Percentiles rank a stretch among this genome's conserved stretches.
These are phyloP conservation scores for Trissolcus japonicus DNA, from an alignment of 2,888 invertebrate species.

Conservation along the genomic window DNA sequence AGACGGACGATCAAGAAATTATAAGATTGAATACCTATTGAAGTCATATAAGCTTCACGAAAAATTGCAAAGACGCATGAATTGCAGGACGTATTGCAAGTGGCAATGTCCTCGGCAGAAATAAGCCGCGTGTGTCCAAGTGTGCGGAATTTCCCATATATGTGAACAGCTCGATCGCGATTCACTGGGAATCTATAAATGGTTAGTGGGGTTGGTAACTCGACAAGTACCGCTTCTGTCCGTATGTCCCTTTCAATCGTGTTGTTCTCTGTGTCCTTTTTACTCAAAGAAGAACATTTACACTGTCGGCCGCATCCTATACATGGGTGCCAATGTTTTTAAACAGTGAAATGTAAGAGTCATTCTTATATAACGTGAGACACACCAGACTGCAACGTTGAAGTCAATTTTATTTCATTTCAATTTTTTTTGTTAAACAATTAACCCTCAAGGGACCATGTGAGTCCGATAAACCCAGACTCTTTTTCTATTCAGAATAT, in stretches of 20 bases:
- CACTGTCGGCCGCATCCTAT: conserved; percentile 32
- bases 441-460: too few species aligned
- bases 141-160: conserved; percentile 65
- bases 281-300: conserved; percentile 43
- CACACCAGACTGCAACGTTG: too few species aligned
- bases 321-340: conserved; percentile 28
- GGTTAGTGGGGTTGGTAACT: conserved; percentile 58
- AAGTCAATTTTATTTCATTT: too few species aligned
- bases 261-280: conserved; percentile 51
- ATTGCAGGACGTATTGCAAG: conserved; percentile 58
- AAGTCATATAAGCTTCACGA: conserved; percentile 36
- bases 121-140: conserved; percentile 57
- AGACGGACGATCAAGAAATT: conserved; percentile 22
- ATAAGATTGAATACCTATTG: conserved; percentile 40
- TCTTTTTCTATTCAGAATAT: too few species aligned
- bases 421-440: too few species aligned
- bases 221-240: conserved; percentile 63
- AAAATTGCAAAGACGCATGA: conserved; percentile 54
- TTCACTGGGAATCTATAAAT: conserved; percentile 62
- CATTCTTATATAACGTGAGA: conserved; percentile 12
- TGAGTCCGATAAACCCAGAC: too few species aligned
- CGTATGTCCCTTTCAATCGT: conserved; percentile 59
- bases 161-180: conserved; percentile 60
- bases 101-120: conserved; percentile 53
- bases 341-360: conserved; percentile 17